Evolutionary conservation across 1,140 invertebrate genomes (phyloP).

Genomic region (Eupeodes corollae): DNA sequence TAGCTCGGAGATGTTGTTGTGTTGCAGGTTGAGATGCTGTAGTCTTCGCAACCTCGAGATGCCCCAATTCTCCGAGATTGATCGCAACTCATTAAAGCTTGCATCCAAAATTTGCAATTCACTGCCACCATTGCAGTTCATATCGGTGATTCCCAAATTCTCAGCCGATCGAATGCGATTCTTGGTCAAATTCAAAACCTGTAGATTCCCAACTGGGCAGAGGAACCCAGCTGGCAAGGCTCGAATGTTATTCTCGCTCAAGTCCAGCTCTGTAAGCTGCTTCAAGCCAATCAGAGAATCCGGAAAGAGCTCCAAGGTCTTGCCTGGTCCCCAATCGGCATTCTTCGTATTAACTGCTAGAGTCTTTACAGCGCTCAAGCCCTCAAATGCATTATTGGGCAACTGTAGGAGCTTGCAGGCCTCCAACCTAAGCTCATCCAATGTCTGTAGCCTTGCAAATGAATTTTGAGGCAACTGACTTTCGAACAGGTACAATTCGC

Average conservation of each 20-base stretch:
- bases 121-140: constrained; percentile 43
- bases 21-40: constrained; percentile 63
- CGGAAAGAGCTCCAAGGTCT: constrained; percentile 54
- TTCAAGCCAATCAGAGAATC: constrained; percentile 59
- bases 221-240: constrained; percentile 61
- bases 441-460: constrained; percentile 58
- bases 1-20: constrained; percentile 73
- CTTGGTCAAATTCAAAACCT: constrained; percentile 69
- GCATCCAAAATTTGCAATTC: constrained; percentile 62
- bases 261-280: constrained; percentile 65
- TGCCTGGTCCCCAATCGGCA: constrained; percentile 59
- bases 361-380: constrained; percentile 60
- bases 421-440: constrained; percentile 60
- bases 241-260: constrained; percentile 71
- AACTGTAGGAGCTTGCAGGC: constrained; percentile 69
- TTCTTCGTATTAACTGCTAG: constrained; percentile 65
- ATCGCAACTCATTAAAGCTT: constrained; percentile 63
- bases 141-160: constrained; percentile 55
- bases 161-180: constrained; percentile 65
- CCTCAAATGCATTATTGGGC: constrained; percentile 63
- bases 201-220: constrained; percentile 64
- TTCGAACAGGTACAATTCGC: constrained; percentile 65
- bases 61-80: constrained; percentile 57
- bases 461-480: constrained; percentile 58
- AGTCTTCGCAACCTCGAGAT: constrained; percentile 59